phyloP scores from a whole-genome alignment of 2,113 vertebrate genomes.

The Cavia aperea region DNA sequence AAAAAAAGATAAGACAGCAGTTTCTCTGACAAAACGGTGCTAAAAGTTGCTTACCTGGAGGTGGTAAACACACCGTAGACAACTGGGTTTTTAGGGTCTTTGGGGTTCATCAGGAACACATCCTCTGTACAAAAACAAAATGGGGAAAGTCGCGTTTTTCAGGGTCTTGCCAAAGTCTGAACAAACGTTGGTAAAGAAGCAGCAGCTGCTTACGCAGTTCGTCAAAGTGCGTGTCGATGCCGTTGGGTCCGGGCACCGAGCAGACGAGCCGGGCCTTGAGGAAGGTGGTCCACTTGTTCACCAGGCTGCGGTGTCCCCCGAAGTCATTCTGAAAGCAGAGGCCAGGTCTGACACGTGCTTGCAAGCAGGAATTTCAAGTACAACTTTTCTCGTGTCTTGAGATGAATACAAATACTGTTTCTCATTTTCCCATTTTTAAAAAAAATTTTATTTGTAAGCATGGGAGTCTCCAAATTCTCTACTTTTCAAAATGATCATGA shows the following conservation, averaged over 20 bases:
- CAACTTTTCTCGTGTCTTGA: not conserved
- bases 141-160: conserved; percentile 40
- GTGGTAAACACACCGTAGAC: conserved; percentile 97
- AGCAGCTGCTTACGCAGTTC: conserved; percentile 89
- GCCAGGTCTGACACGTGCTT: not conserved
- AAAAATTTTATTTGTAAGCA: not conserved
- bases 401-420: not conserved
- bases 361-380: not conserved
- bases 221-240: conserved; percentile 98
- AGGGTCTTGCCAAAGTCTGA: not conserved
- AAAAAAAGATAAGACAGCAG: conserved; percentile 60
- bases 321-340: conserved; percentile 88
- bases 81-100: conserved; percentile 95
- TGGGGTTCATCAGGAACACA: conserved; percentile 95
- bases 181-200: not conserved
- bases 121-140: conserved; percentile 85
- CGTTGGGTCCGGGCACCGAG: conserved; percentile 93
- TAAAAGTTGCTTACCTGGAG: conserved; percentile 85
- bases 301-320: conserved; percentile 95
- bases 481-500: not conserved
- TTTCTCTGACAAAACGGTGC: conserved; percentile 38
- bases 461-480: not conserved
- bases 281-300: conserved; percentile 99
- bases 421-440: not conserved
- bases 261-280: conserved; percentile 95